Base-by-base conservation (phyloP, 2,888 invertebrate genomes). In the Sinotaia quadrata region DNA sequence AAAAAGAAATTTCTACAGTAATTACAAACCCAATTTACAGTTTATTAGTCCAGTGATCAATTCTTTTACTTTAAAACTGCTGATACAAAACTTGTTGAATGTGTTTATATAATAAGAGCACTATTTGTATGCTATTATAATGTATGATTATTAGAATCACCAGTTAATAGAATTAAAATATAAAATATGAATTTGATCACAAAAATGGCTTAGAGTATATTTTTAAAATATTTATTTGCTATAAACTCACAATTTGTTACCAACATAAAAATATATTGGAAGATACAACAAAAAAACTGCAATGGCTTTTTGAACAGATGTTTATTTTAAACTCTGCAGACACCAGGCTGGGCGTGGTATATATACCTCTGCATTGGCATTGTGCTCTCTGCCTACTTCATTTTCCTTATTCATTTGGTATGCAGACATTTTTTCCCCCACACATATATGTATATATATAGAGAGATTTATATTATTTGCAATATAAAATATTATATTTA, bases 381-480 rank as follows among this genome's bases (percentile, higher is more conserved):
- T 1, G 65, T 21, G 5, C 21, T 65, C 18, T 37, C 54, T 3
- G 10, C 47, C 21, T 65, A 65, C n/a, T 18, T 15, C 41, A 44
- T 41, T 29, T 65, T 65, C 34, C 56, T 65, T 4, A 15, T 65
- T 18, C 44, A 44, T 29, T n/a, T 65, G 65, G 65, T 65, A n/a
- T 51, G 51, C 10, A 7, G 18, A 59, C 2, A 8, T 60, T 36
- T 41, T 4, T 44, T 29, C 31, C 27, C n/a, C 2, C 15, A 2
- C 41, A 8, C 8, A 3, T 47, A 3, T 21, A 7, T 47, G 18
- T 7, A 7, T 1, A 21, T 47, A 8, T 47, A 21, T 15, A n/a
- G 24, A 12, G 21, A 47, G 18, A 47, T 41, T 41, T 41, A n/a
- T 18, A 41, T 12, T n/a, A 2, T 47, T 47, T 47, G 0, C 3